phyloP scores from a whole-genome alignment of 2,797 vertebrate species.

The Dendrocincla tyrannina region DNA sequence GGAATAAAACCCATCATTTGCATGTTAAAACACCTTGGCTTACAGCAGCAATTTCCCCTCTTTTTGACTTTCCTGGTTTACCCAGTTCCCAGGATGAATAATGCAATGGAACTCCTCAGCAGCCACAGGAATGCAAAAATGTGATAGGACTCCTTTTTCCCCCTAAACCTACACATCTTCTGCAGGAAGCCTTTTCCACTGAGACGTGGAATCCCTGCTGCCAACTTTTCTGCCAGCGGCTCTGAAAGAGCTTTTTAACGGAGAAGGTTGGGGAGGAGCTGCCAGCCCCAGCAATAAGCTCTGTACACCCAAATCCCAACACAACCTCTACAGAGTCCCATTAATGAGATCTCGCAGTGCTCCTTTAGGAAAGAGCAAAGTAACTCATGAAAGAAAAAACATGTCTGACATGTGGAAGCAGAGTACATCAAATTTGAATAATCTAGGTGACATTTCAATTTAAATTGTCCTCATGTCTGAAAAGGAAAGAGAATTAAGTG shows the following conservation, averaged over 20 bases:
- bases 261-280: not conserved
- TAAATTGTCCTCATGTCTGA: not conserved
- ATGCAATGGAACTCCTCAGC: constrained; percentile 34
- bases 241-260: not conserved
- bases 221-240: not conserved
- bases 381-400: not conserved
- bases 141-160: not conserved
- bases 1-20: not conserved
- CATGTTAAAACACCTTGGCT: not conserved
- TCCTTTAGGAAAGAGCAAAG: not conserved
- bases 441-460: not conserved
- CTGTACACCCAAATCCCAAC: not conserved
- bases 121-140: not conserved
- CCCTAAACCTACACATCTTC: not conserved
- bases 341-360: not conserved
- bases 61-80: not conserved
- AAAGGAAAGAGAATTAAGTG: not conserved
- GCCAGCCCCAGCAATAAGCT: not conserved
- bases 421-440: not conserved
- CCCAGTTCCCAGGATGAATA: constrained; percentile 45
- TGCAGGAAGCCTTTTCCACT: not conserved
- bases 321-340: not conserved
- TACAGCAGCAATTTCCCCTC: not conserved
- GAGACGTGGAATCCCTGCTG: not conserved
- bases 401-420: not conserved